phyloP scores from a whole-genome alignment of 2,797 vertebrate species.

The Hapalemur alaotrensis region DNA sequence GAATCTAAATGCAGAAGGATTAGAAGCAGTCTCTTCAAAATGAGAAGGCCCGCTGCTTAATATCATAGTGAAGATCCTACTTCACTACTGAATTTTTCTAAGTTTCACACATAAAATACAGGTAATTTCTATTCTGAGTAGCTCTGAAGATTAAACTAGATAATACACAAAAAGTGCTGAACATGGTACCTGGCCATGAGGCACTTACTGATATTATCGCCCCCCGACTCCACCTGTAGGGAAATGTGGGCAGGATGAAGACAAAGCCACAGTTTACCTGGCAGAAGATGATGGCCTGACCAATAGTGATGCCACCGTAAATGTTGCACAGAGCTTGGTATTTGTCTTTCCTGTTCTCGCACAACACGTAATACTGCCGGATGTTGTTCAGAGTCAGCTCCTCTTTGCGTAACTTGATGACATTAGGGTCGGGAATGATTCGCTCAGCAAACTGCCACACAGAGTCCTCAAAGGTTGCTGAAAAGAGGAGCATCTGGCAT shows the following conservation, averaged over 20 bases:
- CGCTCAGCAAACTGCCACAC: constrained; percentile 82
- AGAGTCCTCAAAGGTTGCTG: constrained; percentile 84
- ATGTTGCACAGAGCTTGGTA: constrained; percentile 85
- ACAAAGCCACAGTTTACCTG: constrained; percentile 75
- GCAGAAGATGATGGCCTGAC: constrained; percentile 88
- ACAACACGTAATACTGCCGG: constrained; percentile 84
- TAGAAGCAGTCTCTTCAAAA: neutral
- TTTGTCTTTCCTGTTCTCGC: constrained; percentile 75
- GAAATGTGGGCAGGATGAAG: fast-evolving
- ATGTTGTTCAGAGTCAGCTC: constrained; percentile 87
- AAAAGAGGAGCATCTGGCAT: constrained; percentile 89
- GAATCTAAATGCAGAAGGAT: too few species aligned
- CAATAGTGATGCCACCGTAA: constrained; percentile 83
- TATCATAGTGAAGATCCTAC: neutral
- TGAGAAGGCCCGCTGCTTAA: neutral
- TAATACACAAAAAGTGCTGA: neutral
- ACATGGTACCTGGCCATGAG: fast-evolving
- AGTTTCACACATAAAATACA: neutral
- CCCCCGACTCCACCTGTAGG: neutral
- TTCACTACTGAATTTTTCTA: neutral
- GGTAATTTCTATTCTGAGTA: neutral
- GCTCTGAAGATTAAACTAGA: neutral
- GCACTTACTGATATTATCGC: fast-evolving
- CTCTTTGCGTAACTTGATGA: constrained; percentile 86
- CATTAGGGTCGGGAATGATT: constrained; percentile 82